Evolutionary conservation across 1,140 invertebrate species (phyloP).

Genomic region (Semibalanus balanoides): DNA sequence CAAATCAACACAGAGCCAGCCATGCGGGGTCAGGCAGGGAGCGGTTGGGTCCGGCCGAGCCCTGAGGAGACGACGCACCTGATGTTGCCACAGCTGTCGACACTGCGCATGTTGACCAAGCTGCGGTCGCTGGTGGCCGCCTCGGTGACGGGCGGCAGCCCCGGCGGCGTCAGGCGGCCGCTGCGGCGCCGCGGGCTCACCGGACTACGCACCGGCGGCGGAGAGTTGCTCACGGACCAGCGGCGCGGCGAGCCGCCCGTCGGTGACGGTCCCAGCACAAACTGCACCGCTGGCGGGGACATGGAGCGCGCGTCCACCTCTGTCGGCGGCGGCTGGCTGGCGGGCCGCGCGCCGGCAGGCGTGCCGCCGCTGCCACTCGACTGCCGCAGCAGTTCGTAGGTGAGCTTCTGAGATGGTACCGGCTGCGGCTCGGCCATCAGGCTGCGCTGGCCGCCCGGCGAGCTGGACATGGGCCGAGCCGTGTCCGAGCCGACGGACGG

Average conservation of each 20-base stretch:
- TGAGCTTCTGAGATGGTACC: constrained; percentile 28
- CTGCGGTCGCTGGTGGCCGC: neutral
- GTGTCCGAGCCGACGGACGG: neutral
- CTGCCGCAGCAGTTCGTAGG: constrained; percentile 19
- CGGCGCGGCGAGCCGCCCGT: neutral
- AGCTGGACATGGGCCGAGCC: neutral
- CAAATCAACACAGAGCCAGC: too few relatives aligned
- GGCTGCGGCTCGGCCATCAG: constrained; percentile 26
- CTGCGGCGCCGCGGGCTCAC: neutral
- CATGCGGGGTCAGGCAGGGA: too few relatives aligned
- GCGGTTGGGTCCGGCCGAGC: neutral
- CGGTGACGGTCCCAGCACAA: neutral
- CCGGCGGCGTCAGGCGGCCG: neutral
- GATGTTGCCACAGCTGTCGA: constrained; percentile 15
- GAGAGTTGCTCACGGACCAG: neutral
- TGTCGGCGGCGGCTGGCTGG: too few relatives aligned
- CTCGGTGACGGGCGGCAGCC: neutral
- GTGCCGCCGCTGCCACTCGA: neutral
- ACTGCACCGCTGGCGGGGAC: constrained; percentile 2
- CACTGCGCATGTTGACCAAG: constrained; percentile 6
- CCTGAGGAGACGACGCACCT: constrained; percentile 6
- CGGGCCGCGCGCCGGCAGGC: too few relatives aligned
- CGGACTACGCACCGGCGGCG: neutral
- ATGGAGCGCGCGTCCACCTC: neutral
- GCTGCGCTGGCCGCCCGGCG: neutral